These are phyloP conservation scores for Darevskia nairensis DNA, from an alignment of 2,797 vertebrate species.

Conservation along the genomic window DNA sequence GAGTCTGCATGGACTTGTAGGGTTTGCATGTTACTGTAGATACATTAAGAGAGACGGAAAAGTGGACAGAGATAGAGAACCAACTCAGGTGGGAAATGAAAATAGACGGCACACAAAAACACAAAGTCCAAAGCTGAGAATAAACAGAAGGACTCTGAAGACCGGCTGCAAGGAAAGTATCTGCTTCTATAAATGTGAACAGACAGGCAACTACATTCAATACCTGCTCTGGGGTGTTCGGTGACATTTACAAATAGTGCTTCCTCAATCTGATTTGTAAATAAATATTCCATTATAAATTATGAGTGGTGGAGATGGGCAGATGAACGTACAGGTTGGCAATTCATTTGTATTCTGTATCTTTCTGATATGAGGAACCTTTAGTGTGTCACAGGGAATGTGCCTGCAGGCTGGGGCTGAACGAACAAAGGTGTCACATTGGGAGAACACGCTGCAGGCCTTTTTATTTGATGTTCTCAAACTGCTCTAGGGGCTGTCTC, in stretches of 20 bases:
- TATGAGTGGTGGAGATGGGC: slow-evolving; percentile 20
- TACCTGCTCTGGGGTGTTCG: background rate
- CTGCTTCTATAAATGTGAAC: background rate
- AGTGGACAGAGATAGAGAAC: background rate
- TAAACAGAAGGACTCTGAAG: background rate
- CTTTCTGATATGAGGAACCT: slow-evolving; percentile 60
- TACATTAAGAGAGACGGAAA: background rate
- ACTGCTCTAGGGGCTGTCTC: slow-evolving; percentile 76
- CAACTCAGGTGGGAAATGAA: background rate
- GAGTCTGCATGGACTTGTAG: background rate
- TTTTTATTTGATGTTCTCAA: slow-evolving; percentile 79
- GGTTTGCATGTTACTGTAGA: too few species aligned
- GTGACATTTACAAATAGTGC: background rate
- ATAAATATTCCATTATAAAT: slow-evolving; percentile 39
- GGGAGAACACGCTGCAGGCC: slow-evolving; percentile 74
- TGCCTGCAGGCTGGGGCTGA: slow-evolving; percentile 56
- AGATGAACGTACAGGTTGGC: slow-evolving; percentile 49
- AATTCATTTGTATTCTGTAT: slow-evolving; percentile 36
- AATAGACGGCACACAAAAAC: background rate
- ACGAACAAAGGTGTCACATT: slow-evolving; percentile 74
- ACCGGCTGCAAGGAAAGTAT: rapidly evolving
- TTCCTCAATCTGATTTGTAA: background rate
- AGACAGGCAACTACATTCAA: background rate
- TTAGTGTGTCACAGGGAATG: slow-evolving; percentile 53
- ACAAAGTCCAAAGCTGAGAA: background rate